These are phyloP conservation scores for Thecocarcelia acutangulata DNA, from an alignment of 2,888 invertebrate species.

Conservation along the genomic window DNA sequence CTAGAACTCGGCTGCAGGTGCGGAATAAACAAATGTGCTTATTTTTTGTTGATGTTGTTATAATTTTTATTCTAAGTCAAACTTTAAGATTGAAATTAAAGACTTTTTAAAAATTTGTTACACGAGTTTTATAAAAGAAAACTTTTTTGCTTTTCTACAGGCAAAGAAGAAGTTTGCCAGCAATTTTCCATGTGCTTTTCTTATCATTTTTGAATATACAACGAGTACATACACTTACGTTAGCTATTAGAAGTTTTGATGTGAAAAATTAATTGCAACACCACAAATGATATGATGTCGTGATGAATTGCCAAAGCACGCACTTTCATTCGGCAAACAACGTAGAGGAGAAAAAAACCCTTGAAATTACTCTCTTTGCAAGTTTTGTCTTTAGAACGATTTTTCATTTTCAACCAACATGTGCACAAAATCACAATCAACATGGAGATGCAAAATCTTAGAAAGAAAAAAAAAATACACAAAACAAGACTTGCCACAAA, in stretches of 20 bases:
- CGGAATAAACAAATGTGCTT: conserved; percentile 3
- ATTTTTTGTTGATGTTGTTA: too few species aligned
- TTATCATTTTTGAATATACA: conserved; percentile 9
- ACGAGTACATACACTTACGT: too few species aligned
- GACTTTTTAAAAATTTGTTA: conserved; percentile 1
- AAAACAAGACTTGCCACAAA: conserved; percentile 33
- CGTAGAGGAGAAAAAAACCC: conserved; percentile 24
- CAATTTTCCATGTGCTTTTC: conserved; percentile 1
- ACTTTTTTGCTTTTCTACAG: background rate
- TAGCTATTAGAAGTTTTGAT: conserved; percentile 56
- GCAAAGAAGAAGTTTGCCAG: background rate
- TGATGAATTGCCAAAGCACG: conserved; percentile 68
- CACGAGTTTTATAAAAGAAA: background rate
- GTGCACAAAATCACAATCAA: conserved; percentile 17
- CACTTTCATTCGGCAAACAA: conserved; percentile 51
- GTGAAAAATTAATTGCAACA: conserved; percentile 70
- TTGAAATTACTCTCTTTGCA: conserved; percentile 40
- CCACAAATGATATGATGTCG: conserved; percentile 68
- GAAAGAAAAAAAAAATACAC: background rate
- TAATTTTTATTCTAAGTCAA: background rate
- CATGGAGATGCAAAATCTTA: conserved; percentile 28
- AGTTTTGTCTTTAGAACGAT: conserved; percentile 43
- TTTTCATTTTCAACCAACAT: conserved; percentile 40
- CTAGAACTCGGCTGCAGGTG: background rate
- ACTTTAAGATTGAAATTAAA: conserved; percentile 28